Evolutionary conservation across 2,888 invertebrate species (phyloP).

Genomic region (Drosophila kuntzei): DNA sequence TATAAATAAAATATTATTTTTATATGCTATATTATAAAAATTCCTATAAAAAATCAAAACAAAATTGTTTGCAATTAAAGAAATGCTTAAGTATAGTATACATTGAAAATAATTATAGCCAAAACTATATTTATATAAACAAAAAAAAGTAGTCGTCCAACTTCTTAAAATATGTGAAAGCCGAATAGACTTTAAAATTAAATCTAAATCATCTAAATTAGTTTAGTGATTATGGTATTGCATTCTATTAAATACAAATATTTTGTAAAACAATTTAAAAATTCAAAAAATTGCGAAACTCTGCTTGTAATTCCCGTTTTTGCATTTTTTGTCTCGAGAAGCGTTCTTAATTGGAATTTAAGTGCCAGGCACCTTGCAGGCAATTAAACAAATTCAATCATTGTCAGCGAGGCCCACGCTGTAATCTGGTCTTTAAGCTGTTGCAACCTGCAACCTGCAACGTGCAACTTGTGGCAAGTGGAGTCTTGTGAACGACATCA

Average conservation of each 20-base stretch:
- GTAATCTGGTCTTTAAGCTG: conserved; percentile 46
- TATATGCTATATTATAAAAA: too few species aligned
- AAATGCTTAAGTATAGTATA: too few species aligned
- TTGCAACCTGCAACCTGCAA: conserved; percentile 49
- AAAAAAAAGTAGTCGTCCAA: too few species aligned
- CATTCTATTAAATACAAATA: too few species aligned
- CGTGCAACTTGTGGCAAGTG: conserved; percentile 43
- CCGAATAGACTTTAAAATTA: neutral
- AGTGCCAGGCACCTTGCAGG: conserved; percentile 34
- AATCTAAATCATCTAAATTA: neutral
- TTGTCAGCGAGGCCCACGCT: conserved; percentile 29
- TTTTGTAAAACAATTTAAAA: neutral
- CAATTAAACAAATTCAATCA: conserved; percentile 54
- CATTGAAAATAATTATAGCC: too few species aligned
- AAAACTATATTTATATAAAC: too few species aligned
- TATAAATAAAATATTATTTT: too few species aligned
- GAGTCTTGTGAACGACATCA: conserved; percentile 75
- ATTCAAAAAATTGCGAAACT: conserved; percentile 2
- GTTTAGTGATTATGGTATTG: too few species aligned
- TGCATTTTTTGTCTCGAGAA: conserved; percentile 29
- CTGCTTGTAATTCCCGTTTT: neutral
- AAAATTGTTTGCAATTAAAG: neutral
- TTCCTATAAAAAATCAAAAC: neutral
- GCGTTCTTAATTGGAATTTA: conserved; percentile 59
- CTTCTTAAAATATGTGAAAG: too few species aligned